Conservation (phyloP, 2,113 vertebrate genomes). For the Archilochus colubris region DNA sequence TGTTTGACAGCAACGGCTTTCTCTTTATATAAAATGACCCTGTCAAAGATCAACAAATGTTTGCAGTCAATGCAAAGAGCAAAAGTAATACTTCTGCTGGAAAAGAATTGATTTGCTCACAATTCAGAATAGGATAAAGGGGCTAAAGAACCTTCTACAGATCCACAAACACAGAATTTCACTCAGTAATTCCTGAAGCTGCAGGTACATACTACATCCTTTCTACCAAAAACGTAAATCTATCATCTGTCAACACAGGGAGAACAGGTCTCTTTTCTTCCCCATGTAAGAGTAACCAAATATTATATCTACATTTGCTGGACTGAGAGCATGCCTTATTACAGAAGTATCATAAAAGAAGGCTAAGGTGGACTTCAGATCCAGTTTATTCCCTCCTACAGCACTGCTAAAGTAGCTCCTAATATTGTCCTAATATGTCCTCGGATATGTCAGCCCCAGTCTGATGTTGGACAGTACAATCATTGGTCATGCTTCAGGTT, state of each 20-base stretch:
- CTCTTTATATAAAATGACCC: not conserved
- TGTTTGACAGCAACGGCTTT: not conserved
- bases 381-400: not conserved
- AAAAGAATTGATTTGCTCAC: not conserved
- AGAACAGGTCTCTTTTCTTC: not conserved
- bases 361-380: not conserved
- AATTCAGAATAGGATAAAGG: not conserved
- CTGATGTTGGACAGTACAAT: not conserved
- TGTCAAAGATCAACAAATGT: not conserved
- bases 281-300: not conserved
- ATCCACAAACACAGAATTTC: not conserved
- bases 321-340: not conserved
- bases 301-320: not conserved
- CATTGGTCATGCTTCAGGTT: not conserved
- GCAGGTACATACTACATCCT: not conserved
- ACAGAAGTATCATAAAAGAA: not conserved
- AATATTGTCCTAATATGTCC: not conserved
- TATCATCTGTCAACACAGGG: not conserved
- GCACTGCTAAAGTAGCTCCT: not conserved
- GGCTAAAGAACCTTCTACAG: not conserved
- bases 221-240: not conserved
- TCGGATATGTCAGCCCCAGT: not conserved
- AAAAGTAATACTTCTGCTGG: not conserved
- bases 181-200: not conserved
- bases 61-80: not conserved